Percentiles rank a stretch among this genome's conserved stretches.
These are phyloP conservation scores for Hippopotamus amphibius DNA, from an alignment of 2,113 vertebrate species.

Conservation along the genomic window DNA sequence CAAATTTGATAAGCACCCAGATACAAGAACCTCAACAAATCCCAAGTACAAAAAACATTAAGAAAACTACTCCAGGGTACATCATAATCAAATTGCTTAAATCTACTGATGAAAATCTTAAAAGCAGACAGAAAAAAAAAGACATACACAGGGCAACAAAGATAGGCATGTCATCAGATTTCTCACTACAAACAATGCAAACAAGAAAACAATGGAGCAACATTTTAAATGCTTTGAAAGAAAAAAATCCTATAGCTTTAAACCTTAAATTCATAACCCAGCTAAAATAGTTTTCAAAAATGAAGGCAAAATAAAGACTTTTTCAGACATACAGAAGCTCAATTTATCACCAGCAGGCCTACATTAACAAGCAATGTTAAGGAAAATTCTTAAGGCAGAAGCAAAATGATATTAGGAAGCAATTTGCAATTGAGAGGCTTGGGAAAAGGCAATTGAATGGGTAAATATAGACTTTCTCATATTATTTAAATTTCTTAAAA, in stretches of 20 bases:
- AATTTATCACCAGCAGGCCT: background rate
- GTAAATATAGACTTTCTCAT: background rate
- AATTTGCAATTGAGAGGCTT: background rate
- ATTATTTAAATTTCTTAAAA: conserved; percentile 35
- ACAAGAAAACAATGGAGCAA: background rate
- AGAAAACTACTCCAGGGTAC: background rate
- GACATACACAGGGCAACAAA: background rate
- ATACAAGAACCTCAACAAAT: background rate
- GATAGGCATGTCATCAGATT: background rate
- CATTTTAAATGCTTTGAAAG: conserved; percentile 29
- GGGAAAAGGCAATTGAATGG: background rate
- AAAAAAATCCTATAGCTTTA: background rate
- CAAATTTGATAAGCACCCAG: conserved; percentile 1
- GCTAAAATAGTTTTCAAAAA: conserved; percentile 18
- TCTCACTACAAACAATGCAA: background rate
- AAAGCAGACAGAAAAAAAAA: background rate
- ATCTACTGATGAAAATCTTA: background rate
- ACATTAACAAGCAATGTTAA: background rate
- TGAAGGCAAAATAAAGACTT: background rate
- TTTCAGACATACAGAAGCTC: background rate
- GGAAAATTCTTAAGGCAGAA: background rate
- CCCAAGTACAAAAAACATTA: background rate
- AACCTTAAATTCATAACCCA: background rate
- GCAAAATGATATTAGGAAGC: conserved; percentile 2
- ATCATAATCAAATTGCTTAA: background rate